These are phyloP conservation scores for Thalpophila matura DNA, from an alignment of 2,888 invertebrate species.

Conservation along the genomic window DNA sequence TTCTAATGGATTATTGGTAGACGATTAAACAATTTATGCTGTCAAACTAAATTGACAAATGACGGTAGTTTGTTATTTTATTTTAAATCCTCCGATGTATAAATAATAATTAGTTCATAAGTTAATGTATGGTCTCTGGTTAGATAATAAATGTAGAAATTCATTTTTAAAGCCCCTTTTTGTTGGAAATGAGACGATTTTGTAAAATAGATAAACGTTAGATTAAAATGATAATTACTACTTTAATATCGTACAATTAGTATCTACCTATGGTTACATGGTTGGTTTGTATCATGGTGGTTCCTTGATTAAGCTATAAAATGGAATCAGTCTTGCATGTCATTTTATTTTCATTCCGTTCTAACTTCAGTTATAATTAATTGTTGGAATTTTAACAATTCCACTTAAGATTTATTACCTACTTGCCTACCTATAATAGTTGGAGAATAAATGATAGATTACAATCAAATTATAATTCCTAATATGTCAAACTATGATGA, in stretches of 20 bases:
- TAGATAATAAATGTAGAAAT: neutral
- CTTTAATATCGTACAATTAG: constrained; percentile 44
- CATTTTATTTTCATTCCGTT: constrained; percentile 48
- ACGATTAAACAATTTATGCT: constrained; percentile 24
- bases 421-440: too few relatives aligned
- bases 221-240: constrained; percentile 27
- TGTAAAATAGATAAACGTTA: constrained; percentile 20
- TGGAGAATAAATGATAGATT: constrained; percentile 19
- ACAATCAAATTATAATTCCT: constrained; percentile 20
- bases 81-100: neutral
- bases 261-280: neutral
- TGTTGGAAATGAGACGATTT: constrained; percentile 15
- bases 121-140: neutral
- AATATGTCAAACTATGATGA: neutral
- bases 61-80: constrained; percentile 12
- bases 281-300: constrained; percentile 11
- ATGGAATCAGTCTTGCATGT: constrained; percentile 50
- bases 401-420: constrained; percentile 20
- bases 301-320: constrained; percentile 56
- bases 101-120: neutral
- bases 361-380: constrained; percentile 25
- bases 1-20: constrained; percentile 27
- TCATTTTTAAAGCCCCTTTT: neutral
- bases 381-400: constrained; percentile 45
- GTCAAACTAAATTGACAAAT: constrained; percentile 37